phyloP scores from a whole-genome alignment of 2,888 invertebrate genomes.

The Thecophora atra region DNA sequence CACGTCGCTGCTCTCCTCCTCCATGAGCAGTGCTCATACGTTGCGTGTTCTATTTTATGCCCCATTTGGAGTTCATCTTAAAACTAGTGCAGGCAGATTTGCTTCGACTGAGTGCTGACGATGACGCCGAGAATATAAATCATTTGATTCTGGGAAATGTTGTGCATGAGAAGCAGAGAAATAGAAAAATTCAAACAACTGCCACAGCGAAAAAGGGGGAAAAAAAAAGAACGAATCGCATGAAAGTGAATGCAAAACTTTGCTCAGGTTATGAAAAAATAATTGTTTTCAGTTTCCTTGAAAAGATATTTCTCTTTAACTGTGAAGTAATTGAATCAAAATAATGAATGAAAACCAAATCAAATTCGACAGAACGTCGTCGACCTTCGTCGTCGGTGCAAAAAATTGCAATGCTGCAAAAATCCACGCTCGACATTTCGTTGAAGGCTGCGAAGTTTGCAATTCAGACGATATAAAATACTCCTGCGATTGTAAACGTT shows the following conservation, averaged over 20 bases:
- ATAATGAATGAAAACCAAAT: no score
- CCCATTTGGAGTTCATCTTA: slow-evolving; percentile 12
- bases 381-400: background rate
- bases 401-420: slow-evolving; percentile 10
- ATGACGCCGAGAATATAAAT: background rate
- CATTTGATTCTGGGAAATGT: background rate
- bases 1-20: background rate
- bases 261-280: no score
- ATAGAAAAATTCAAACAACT: background rate
- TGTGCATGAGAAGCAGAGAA: background rate
- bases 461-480: slow-evolving; percentile 17
- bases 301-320: no score
- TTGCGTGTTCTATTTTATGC: slow-evolving; percentile 20
- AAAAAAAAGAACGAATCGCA: background rate
- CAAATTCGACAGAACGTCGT: no score
- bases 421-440: slow-evolving; percentile 39
- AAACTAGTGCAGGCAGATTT: background rate
- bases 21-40: background rate
- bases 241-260: background rate
- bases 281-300: no score
- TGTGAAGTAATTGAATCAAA: no score
- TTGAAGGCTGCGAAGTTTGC: slow-evolving; percentile 36
- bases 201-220: background rate
- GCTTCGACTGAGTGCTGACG: background rate
- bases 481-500: slow-evolving; percentile 37